These are phyloP conservation scores for Zaprionus davidi DNA, from an alignment of 1,140 invertebrate genomes.

Conservation along the genomic window DNA sequence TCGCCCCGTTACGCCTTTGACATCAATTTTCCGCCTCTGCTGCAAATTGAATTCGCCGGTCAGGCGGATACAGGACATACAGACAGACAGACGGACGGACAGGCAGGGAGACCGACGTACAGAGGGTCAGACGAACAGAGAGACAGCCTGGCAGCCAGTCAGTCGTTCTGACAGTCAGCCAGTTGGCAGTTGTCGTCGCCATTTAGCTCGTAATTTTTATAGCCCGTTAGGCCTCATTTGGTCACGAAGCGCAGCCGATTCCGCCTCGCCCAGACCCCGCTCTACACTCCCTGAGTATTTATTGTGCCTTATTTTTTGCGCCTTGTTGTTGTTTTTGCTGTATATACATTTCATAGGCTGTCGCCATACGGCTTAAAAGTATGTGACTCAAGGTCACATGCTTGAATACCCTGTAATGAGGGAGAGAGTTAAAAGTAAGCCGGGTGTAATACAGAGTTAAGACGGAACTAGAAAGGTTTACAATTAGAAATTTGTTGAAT, in stretches of 20 bases:
- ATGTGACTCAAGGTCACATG: constrained; percentile 49
- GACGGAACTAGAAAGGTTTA: too few species aligned
- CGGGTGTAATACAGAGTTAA: too few species aligned
- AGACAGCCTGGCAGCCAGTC: constrained; percentile 1
- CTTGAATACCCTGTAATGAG: constrained; percentile 4
- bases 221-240: constrained; percentile 62
- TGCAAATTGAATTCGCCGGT: constrained; percentile 51
- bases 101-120: constrained; percentile 1
- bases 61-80: constrained; percentile 5
- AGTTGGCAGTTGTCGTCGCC: constrained; percentile 52
- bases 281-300: constrained; percentile 28
- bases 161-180: constrained; percentile 23
- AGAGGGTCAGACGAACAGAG: neutral
- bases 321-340: constrained; percentile 33
- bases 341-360: constrained; percentile 38
- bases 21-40: constrained; percentile 55
- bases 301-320: constrained; percentile 25
- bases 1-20: constrained; percentile 54
- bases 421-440: neutral
- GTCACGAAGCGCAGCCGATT: constrained; percentile 40
- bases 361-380: constrained; percentile 40
- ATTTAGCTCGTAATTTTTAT: constrained; percentile 64
- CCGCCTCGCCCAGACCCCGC: neutral
- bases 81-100: neutral
- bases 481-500: too few species aligned